These are phyloP conservation scores for Boulengeromyrus knoepffleri DNA, from an alignment of 2,113 vertebrate species.

Conservation along the genomic window DNA sequence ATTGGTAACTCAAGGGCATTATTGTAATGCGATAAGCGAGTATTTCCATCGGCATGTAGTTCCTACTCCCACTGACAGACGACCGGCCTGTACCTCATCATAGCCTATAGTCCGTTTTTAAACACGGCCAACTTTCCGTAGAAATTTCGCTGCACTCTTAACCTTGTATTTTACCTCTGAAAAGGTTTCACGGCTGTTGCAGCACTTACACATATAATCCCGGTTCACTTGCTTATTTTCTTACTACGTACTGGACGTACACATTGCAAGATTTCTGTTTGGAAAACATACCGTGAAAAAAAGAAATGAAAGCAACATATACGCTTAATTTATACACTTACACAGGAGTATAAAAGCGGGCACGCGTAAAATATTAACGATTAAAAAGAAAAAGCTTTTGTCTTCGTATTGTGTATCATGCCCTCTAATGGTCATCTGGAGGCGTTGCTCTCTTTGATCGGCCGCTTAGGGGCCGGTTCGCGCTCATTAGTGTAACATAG, in stretches of 20 bases:
- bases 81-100: background rate
- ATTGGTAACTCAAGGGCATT: background rate
- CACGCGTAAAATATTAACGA: background rate
- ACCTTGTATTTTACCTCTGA: background rate
- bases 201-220: background rate
- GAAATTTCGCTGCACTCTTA: background rate
- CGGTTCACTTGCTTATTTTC: background rate
- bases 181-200: background rate
- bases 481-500: conserved; percentile 3
- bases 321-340: background rate
- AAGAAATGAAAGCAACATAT: background rate
- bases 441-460: background rate
- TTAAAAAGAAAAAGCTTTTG: background rate
- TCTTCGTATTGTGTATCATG: background rate
- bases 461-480: conserved; percentile 1
- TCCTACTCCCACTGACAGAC: background rate
- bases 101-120: background rate
- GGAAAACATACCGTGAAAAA: background rate
- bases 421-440: conserved; percentile 9
- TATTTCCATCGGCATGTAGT: background rate
- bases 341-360: background rate
- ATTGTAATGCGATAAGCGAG: background rate
- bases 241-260: background rate
- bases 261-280: background rate
- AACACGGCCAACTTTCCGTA: background rate